Conservation (phyloP, 35 echinoderm and acorn worm genomes). For the Ophioderma brevispina region DNA sequence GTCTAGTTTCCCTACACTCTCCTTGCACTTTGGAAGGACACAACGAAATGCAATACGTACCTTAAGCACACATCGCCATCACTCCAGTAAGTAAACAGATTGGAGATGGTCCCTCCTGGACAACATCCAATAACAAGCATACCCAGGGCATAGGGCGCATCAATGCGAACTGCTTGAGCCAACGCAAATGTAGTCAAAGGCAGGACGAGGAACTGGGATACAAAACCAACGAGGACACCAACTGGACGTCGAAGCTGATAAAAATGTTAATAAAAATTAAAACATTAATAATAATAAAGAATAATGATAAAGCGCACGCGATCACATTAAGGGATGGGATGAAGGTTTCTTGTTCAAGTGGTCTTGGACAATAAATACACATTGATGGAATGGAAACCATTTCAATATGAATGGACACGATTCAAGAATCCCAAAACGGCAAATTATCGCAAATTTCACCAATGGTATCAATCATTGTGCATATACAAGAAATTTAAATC, state of each 20-base stretch:
- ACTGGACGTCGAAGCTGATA: constrained; percentile 30
- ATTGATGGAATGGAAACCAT: no score
- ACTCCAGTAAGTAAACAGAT: constrained; percentile 57
- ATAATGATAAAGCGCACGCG: not conserved
- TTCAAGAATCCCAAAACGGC: no score
- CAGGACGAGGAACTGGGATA: constrained; percentile 35
- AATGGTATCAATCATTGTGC: no score
- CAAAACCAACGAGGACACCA: constrained; percentile 42
- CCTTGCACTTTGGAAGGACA: no score
- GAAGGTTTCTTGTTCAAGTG: no score
- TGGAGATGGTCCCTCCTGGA: constrained; percentile 37
- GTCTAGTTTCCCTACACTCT: no score
- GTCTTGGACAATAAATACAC: no score
- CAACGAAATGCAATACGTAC: no score
- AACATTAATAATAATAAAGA: not conserved
- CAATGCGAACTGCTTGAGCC: constrained; percentile 14
- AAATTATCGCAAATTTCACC: no score
- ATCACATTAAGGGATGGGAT: no score
- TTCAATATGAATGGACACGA: no score
- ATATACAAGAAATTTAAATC: no score
- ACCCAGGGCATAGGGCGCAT: constrained; percentile 26
- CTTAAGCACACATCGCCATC: constrained; percentile 56
- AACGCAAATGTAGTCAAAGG: constrained; percentile 28
- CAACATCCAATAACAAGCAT: constrained; percentile 46
- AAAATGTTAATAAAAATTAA: not conserved